Base-by-base conservation (phyloP, 2,888 invertebrate species). In the Drosophila mayaguana region DNA sequence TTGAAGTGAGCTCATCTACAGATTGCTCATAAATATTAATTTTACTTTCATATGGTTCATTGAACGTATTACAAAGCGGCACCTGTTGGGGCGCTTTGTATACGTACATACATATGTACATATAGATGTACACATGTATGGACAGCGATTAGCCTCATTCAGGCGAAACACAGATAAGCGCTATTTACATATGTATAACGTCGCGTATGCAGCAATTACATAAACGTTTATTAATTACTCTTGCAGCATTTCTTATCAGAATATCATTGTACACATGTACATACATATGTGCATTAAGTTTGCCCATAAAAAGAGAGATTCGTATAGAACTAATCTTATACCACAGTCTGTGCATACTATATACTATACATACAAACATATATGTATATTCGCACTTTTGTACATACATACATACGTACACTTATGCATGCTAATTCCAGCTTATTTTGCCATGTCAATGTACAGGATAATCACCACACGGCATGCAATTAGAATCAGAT, bases 21-120 rank as follows among this genome's bases (percentile, higher is more conserved):
- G 54, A 75, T 75, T 55, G 51, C 55, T 43, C 32, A 63, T n/a
- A 34, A 18, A 20, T 66, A 6, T 25, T 28, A 3, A 34, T 40
- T 34, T 51, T 54, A 16, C 32, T 56, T 48, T 73, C 51, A 63
- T 62, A 12, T 67, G 28, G 70, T 75, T 77, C 80, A 75, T 57
- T 78, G 79, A 74, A 76, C 78, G 78, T 36, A 48, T 62, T 60
- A 53, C 61, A 65, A 46, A 45, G 79, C 61, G 75, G 28, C 79
- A 76, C 76, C 75, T 76, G 76, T 76, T 74, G 75, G 25, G 28
- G 9, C 36, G 38, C 38, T 38, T 54, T 46, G 25, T 55, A 32
- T 16, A 16, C 28, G 36, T 42, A 4, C 25, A 32, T 45, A 16
- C 3, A 3, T 32, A 32, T 32, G 32, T 32, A 32, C 3, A 3